A percentile compares a stretch with the other conserved stretches of the same genome.
Conservation (phyloP, 2,113 vertebrate genomes). For the Seriola quinqueradiata region DNA sequence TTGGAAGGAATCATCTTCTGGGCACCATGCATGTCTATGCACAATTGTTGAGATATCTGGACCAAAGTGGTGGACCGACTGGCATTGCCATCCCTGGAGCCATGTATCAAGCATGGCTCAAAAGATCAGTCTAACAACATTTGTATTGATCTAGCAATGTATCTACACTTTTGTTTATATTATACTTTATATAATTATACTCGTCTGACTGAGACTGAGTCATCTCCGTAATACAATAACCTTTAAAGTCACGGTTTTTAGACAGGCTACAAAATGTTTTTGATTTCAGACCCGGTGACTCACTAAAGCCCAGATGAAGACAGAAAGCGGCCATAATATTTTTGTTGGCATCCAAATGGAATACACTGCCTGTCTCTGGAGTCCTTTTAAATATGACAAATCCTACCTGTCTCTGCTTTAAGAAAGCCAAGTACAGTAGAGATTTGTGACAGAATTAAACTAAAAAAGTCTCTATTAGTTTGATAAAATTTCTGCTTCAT, state of each 20-base stretch:
- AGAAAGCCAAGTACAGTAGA: background rate
- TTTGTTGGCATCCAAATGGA: constrained; percentile 40
- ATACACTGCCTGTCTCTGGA: constrained; percentile 14
- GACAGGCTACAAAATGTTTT: constrained; percentile 11
- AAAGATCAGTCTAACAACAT: background rate
- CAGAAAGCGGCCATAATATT: constrained; percentile 34
- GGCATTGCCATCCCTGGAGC: background rate
- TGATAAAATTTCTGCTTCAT: background rate
- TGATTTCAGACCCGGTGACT: constrained; percentile 42
- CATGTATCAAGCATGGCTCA: background rate
- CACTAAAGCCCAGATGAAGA: constrained; percentile 46
- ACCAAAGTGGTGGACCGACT: background rate
- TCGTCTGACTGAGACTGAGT: background rate
- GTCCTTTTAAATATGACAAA: constrained; percentile 15
- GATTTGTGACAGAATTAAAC: background rate
- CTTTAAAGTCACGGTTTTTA: constrained; percentile 37
- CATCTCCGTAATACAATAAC: constrained; percentile 37
- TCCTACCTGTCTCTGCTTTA: constrained; percentile 6
- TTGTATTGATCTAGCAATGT: background rate
- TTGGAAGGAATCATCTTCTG: background rate
- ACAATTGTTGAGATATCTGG: background rate
- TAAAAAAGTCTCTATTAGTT: background rate
- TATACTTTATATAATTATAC: background rate
- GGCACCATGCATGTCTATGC: background rate
- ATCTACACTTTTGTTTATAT: background rate